Conservation (phyloP, 2,113 vertebrate genomes). For the Pseudopipra pipra region DNA sequence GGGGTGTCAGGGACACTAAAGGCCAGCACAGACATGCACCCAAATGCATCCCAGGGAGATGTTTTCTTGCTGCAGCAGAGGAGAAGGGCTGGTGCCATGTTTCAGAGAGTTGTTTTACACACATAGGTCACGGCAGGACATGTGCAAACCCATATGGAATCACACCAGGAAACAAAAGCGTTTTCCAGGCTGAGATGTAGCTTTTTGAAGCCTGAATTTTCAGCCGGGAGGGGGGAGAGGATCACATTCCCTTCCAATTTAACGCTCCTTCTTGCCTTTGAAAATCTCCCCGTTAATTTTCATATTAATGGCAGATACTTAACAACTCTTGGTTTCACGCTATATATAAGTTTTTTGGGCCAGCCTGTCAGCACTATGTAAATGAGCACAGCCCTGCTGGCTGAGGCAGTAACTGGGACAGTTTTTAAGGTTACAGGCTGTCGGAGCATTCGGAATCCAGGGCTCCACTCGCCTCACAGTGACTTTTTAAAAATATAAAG, state of each 20-base stretch:
- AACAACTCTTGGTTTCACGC: not conserved
- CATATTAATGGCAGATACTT: not conserved
- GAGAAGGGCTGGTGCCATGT: not conserved
- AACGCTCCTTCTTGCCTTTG: not conserved
- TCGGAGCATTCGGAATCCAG: not conserved
- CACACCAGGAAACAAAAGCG: not conserved
- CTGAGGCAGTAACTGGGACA: constrained; percentile 41
- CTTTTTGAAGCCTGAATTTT: not conserved
- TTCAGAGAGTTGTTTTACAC: not conserved
- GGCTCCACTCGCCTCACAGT: not conserved
- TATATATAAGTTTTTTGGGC: constrained; percentile 8
- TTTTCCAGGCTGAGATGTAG: not conserved
- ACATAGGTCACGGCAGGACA: not conserved
- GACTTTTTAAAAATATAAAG: not conserved
- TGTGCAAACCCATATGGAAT: not conserved
- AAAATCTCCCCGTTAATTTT: constrained; percentile 31
- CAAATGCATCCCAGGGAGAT: not conserved
- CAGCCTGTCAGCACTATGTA: constrained; percentile 43
- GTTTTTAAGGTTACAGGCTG: constrained; percentile 46
- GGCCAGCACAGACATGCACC: not conserved
- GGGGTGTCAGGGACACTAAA: not conserved
- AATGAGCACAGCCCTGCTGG: constrained; percentile 37
- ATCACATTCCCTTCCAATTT: not conserved
- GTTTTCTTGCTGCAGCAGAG: not conserved
- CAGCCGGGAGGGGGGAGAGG: not conserved